Conservation (phyloP, 2,113 vertebrate genomes). For the Oreochromis niloticus region DNA sequence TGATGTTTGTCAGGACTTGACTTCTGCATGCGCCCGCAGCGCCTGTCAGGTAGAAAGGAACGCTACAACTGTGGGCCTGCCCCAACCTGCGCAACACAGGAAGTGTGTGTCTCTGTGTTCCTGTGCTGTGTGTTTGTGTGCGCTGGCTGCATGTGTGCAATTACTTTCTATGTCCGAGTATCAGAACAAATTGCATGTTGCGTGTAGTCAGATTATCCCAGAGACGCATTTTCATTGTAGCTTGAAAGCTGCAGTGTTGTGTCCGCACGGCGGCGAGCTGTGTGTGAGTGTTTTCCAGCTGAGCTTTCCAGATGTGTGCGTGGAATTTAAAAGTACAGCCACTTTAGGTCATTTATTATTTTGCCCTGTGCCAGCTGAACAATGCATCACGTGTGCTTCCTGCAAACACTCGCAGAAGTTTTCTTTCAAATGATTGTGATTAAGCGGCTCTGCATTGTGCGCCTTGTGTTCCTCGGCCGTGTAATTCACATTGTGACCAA, state of each 20-base stretch:
- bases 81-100: slow-evolving; percentile 72
- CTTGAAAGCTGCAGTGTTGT: neutral
- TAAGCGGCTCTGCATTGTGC: slow-evolving; percentile 31
- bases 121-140: neutral
- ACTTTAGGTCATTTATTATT: neutral
- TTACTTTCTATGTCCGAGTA: neutral
- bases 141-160: neutral
- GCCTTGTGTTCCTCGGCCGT: slow-evolving; percentile 34
- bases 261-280: neutral
- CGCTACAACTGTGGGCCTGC: slow-evolving; percentile 84
- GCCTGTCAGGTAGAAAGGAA: slow-evolving; percentile 84
- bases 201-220: neutral
- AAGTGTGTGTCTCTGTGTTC: slow-evolving; percentile 50
- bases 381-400: slow-evolving; percentile 23
- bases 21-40: slow-evolving; percentile 89
- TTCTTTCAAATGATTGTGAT: slow-evolving; percentile 49
- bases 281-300: neutral
- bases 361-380: neutral
- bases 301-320: neutral
- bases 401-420: slow-evolving; percentile 17
- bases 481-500: slow-evolving; percentile 66
- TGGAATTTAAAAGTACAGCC: neutral
- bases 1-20: slow-evolving; percentile 88
- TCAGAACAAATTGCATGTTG: slow-evolving; percentile 1
- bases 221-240: neutral